These are phyloP conservation scores for Cheirogaleus major DNA, from an alignment of 2,797 vertebrate genomes.

Conservation along the genomic window DNA sequence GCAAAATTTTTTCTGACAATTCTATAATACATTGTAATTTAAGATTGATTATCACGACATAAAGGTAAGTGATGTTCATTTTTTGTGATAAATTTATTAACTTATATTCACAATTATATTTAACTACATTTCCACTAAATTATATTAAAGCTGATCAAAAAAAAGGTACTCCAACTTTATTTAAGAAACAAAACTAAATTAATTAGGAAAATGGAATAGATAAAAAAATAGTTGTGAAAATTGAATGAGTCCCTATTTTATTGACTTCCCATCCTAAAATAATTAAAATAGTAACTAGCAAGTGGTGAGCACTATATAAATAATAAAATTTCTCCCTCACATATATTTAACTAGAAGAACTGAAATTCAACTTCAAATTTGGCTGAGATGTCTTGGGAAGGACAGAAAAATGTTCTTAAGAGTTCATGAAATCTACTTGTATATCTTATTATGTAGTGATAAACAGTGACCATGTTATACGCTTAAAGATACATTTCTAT, in stretches of 20 bases:
- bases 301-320: neutral
- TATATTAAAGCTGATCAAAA: neutral
- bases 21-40: neutral
- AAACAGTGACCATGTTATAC: neutral
- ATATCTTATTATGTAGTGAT: neutral
- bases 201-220: neutral
- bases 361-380: neutral
- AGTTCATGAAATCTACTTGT: neutral
- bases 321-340: neutral
- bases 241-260: neutral
- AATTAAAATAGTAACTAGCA: neutral
- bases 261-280: neutral
- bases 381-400: neutral
- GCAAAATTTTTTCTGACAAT: neutral
- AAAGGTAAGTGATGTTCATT: neutral
- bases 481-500: neutral
- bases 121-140: neutral
- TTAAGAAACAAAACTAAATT: neutral
- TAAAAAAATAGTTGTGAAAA: neutral
- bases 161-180: neutral
- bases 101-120: neutral
- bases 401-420: neutral
- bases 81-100: neutral
- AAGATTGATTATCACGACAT: neutral
- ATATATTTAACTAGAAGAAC: neutral